Evolutionary conservation across 23 tunicate species (phyloP), one percentile per base, ranked within the genome.

Genomic region (Botrylloides violaceus): DNA sequence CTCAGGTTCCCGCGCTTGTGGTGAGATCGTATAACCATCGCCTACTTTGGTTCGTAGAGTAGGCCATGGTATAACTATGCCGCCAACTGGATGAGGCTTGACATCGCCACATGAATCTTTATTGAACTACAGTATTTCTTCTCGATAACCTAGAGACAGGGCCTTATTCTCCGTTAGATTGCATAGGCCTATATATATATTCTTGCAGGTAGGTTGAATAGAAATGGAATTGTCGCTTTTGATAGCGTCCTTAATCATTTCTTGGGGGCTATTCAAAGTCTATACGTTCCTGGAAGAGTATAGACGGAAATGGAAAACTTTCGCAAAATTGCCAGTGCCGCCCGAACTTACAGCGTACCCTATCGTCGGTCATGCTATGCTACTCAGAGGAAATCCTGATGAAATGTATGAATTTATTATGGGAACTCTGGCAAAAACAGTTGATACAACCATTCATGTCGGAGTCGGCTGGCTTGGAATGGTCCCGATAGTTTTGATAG

Each of bases 391-490:
- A 1, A 36, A 64, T 72, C 76, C 83, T 2, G 66, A 72, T 3
- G 72, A 71, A 37, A 49, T 80, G 59, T 80, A 73, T 29, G 68
- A 68, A 33, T 63, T 63, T 28, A 3, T 63, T 4, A 63, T 63
- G 70, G 33, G 35, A 63, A 63, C 33, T 21, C 19, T 63, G 19
- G 29, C 4, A 68, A 36, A 37, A 20, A 36, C 24, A 3, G 3
- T 38, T 12, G 57, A 68, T 53, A 39, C 34, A 35, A 53, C 48
- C 4, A 15, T 25, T 5, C 53, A 68, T 6, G 27, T 68, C 25
- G 58, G 48, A 6, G 20, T 22, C 3, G 56, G 73, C 15, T 90
- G 97, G 97, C 77, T 90, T 24, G 97, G 97, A 3, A 76, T 81
- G 1, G 48, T 65, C 23, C 85, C 97, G 0, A 20, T 83, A 3